A percentile compares a stretch with the other conserved stretches of the same genome.
phyloP scores from a whole-genome alignment of 2,888 invertebrate genomes.

The Chouioia cunea region DNA sequence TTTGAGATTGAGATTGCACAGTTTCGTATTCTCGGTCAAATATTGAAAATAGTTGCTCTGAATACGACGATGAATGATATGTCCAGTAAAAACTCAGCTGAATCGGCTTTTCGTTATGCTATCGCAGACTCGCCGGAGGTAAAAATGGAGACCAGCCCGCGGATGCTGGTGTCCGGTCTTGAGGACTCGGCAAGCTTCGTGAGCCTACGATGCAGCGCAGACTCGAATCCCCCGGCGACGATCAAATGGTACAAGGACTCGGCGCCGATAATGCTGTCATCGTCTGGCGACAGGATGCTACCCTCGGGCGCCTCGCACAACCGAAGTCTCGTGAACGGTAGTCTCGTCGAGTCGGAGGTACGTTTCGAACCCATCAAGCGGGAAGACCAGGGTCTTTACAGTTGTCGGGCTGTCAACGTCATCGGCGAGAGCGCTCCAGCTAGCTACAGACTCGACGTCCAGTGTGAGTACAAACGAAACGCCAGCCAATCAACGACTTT shows the following conservation, averaged over 20 bases:
- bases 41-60: too few relatives aligned
- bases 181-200: constrained; percentile 72
- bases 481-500: not conserved
- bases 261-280: constrained; percentile 54
- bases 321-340: constrained; percentile 54
- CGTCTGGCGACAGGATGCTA: constrained; percentile 47
- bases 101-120: too few relatives aligned
- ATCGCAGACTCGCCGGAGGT: constrained; percentile 72
- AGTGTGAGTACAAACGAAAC: constrained; percentile 69
- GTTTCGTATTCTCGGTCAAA: too few relatives aligned
- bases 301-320: constrained; percentile 28
- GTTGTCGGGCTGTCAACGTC: constrained; percentile 87
- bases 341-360: constrained; percentile 64
- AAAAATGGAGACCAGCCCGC: constrained; percentile 69
- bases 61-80: too few relatives aligned
- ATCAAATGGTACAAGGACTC: constrained; percentile 71
- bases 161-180: constrained; percentile 66
- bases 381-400: constrained; percentile 81
- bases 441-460: constrained; percentile 71
- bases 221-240: constrained; percentile 72
- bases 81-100: too few relatives aligned
- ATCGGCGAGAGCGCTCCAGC: constrained; percentile 76
- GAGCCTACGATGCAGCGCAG: constrained; percentile 70
- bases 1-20: too few relatives aligned
- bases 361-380: constrained; percentile 73